Evolutionary conservation across 2,113 vertebrate species (phyloP).

Genomic region (Agapornis roseicollis): DNA sequence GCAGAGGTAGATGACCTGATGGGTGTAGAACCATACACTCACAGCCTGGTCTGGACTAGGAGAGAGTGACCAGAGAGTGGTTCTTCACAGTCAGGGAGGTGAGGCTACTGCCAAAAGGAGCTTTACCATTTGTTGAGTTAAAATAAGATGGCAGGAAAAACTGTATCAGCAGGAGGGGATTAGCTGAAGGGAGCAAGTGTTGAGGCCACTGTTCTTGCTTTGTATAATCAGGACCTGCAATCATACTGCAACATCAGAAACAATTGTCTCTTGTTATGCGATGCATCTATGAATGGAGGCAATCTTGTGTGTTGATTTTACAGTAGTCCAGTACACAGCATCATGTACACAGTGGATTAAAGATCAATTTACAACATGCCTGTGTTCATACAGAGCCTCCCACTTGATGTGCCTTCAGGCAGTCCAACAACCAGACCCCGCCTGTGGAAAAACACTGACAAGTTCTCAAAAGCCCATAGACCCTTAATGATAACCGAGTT

Average conservation of each 20-base stretch:
- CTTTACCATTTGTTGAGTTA: neutral
- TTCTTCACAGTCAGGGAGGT: neutral
- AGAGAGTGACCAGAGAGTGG: accelerated
- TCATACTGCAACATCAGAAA: neutral
- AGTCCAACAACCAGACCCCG: neutral
- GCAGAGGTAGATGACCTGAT: neutral
- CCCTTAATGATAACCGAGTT: neutral
- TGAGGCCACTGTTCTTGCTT: neutral
- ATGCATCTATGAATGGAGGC: neutral
- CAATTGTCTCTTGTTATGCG: neutral
- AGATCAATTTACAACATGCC: neutral
- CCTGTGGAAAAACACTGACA: neutral
- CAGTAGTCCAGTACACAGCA: neutral
- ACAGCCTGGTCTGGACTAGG: neutral
- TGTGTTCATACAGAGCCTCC: neutral
- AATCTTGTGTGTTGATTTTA: neutral
- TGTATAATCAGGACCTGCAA: neutral
- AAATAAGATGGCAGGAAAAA: neutral
- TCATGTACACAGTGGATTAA: neutral
- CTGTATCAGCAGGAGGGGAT: neutral
- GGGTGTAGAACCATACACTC: accelerated
- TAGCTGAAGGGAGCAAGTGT: neutral
- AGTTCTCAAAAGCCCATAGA: neutral
- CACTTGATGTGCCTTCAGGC: neutral
- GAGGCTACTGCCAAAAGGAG: neutral